phyloP scores from a whole-genome alignment of 2,888 invertebrate species.

The Epistrophella euchroma region DNA sequence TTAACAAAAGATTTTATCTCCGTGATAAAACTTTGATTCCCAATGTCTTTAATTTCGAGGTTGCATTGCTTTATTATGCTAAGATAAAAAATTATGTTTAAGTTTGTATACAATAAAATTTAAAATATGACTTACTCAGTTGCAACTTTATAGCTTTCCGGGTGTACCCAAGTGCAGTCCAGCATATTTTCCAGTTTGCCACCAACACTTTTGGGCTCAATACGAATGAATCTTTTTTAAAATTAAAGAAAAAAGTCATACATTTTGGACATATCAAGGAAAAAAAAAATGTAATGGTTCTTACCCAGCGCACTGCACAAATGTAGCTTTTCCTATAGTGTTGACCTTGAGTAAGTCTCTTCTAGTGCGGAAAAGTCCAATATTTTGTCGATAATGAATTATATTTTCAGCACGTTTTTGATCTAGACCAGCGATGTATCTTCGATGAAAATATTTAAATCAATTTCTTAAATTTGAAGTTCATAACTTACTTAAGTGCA shows the following conservation, averaged over 20 bases:
- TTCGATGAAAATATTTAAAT: conserved; percentile 81
- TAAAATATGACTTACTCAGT: conserved; percentile 84
- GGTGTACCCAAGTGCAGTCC: conserved; percentile 95
- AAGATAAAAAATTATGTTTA: not conserved
- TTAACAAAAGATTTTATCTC: conserved; percentile 79
- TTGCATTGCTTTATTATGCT: conserved; percentile 82
- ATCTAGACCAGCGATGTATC: conserved; percentile 93
- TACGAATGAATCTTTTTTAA: conserved; percentile 80
- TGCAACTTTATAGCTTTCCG: conserved; percentile 93
- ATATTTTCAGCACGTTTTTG: conserved; percentile 91
- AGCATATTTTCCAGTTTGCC: conserved; percentile 84
- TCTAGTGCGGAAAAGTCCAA: conserved; percentile 89
- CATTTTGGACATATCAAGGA: not conserved
- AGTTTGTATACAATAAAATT: not conserved
- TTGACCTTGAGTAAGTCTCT: conserved; percentile 90
- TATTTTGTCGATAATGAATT: conserved; percentile 88
- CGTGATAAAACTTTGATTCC: conserved; percentile 83
- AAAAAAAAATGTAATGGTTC: not conserved
- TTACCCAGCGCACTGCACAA: conserved; percentile 95
- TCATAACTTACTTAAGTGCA: conserved; percentile 90
- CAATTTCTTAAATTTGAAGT: not conserved
- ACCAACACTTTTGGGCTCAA: conserved; percentile 83
- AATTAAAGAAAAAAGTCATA: not conserved
- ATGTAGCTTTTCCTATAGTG: conserved; percentile 92
- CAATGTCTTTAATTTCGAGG: conserved; percentile 82